Base-by-base conservation (phyloP, 1,140 invertebrate genomes). In the Nylanderia fulva region DNA sequence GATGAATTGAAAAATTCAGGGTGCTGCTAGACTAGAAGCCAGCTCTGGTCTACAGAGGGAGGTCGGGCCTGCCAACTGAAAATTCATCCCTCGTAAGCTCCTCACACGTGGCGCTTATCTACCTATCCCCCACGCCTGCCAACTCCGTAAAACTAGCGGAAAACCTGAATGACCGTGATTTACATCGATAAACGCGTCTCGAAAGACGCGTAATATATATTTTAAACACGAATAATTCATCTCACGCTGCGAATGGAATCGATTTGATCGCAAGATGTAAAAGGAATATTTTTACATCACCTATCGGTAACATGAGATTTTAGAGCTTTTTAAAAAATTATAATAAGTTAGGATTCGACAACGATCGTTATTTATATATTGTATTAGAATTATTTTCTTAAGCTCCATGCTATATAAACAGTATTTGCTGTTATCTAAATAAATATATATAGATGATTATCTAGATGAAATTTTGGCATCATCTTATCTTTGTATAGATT, bases 31-130 rank as follows among this genome's bases (percentile, higher is more conserved):
- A 29, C 13, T 54, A 27, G 1, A 15, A 68, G 21, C 33, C 60
- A n/a, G 64, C 18, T 36, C 39, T 80, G 77, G 33, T 74, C 45
- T 76, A 69, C 68, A 66, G 52, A 63, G 56, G 48, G 56, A 85
- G 45, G n/a, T 56, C 92, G 90, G 88, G 88, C 60, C 80, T 92
- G 77, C 91, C 92, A 93, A 93, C 91, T 54, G 84, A 68, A 77
- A 75, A 84, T 58, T 61, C 42, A 85, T 48, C 66, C 76, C 86
- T 89, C 76, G n/a, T 71, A 33, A 61, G 71, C 60, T 75, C 61
- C 48, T 88, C 86, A 89, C 93, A 92, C 92, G 92, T 93, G 91
- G 89, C 86, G 79, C 64, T 89, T 72, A 66, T 61, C 66, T 60
- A 58, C 60, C n/a, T 18, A 36, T 18, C 24, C 60, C 60, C 27